phyloP scores from a whole-genome alignment of 2,888 invertebrate species.

The Chloroclysta siterata region DNA sequence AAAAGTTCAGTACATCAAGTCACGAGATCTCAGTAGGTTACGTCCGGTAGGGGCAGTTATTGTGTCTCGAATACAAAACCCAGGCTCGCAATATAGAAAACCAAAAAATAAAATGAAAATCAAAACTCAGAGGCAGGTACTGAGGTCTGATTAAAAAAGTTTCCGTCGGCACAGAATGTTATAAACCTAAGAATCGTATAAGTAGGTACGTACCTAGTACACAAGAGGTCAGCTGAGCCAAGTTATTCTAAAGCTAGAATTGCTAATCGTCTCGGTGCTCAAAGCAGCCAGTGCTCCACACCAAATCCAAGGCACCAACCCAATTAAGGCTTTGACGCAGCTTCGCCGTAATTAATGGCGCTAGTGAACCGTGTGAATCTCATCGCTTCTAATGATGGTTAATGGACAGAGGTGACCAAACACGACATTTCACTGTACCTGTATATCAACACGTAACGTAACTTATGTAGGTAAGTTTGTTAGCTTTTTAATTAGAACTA shows the following conservation, averaged over 20 bases:
- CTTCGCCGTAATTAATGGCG: constrained; percentile 20
- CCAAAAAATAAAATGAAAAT: too few species aligned
- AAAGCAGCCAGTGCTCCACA: constrained; percentile 10
- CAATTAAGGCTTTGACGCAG: constrained; percentile 26
- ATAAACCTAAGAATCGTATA: neutral
- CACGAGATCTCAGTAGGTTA: too few species aligned
- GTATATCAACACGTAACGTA: too few species aligned
- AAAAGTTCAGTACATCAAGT: too few species aligned
- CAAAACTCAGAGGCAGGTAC: neutral
- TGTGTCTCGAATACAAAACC: too few species aligned
- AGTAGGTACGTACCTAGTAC: neutral
- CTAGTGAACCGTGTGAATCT: constrained; percentile 14
- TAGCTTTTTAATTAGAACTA: neutral
- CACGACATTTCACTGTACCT: neutral
- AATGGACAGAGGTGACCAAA: constrained; percentile 20
- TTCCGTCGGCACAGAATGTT: neutral
- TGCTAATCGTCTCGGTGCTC: constrained; percentile 16
- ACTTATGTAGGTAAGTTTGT: neutral
- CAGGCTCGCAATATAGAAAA: too few species aligned
- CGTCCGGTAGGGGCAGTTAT: too few species aligned
- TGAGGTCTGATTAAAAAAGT: neutral
- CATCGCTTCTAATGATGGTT: constrained; percentile 20
- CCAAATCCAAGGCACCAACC: constrained; percentile 19
- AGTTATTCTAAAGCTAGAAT: constrained; percentile 5
- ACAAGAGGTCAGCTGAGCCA: neutral